These are phyloP conservation scores for Aleiodes sp. DNA, from an alignment of 1,140 invertebrate genomes.

Conservation along the genomic window DNA sequence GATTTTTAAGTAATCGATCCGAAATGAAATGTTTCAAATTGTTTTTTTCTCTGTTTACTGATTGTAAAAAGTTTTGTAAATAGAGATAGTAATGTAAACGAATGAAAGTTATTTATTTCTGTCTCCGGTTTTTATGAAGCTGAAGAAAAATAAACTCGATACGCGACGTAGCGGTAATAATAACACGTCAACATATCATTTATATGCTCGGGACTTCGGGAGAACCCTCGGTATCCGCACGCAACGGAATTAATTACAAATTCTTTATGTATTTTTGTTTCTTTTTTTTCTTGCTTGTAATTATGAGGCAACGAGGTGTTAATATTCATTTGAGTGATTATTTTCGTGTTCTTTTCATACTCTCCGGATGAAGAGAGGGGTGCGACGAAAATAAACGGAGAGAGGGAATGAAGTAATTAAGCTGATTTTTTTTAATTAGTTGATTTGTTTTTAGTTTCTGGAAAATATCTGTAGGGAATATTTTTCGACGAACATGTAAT, in stretches of 20 bases:
- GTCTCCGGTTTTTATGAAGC: conserved; percentile 7
- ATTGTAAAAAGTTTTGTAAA: background rate
- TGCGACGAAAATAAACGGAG: too few species aligned
- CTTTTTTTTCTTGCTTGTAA: too few species aligned
- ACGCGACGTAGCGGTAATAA: background rate
- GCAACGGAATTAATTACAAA: background rate
- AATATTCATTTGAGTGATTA: conserved; percentile 8
- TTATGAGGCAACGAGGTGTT: too few species aligned
- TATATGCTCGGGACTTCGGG: background rate
- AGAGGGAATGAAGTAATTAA: too few species aligned
- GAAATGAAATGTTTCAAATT: background rate
- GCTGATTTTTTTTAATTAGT: too few species aligned
- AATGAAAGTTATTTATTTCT: background rate
- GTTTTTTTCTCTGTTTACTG: background rate
- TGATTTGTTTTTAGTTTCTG: too few species aligned
- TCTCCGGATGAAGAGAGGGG: too few species aligned
- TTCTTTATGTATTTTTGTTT: background rate
- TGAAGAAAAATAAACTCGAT: background rate
- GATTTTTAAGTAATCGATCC: too few species aligned
- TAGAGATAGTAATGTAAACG: background rate
- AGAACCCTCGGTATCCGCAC: background rate
- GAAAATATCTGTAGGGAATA: too few species aligned
- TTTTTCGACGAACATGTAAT: too few species aligned
- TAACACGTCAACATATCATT: background rate
- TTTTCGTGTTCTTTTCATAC: too few species aligned